Evolutionary conservation across 1,140 invertebrate genomes (phyloP).

Genomic region (Caenorhabditis latens): DNA sequence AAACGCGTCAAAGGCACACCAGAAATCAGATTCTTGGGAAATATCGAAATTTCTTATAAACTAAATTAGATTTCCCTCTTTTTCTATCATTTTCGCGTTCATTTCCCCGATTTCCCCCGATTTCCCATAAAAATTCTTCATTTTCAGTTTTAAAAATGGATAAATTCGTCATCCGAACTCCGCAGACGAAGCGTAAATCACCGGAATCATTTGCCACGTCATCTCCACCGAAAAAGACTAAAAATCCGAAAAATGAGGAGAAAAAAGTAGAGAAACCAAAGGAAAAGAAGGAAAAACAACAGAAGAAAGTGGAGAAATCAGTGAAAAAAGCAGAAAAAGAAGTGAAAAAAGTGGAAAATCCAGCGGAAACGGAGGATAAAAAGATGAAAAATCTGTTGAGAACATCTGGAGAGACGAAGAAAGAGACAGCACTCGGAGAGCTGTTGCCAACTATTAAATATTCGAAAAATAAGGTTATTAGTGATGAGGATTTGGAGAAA

Average conservation of each 20-base stretch:
- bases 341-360: background rate
- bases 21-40: no score
- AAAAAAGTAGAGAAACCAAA: background rate
- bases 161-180: no score
- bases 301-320: background rate
- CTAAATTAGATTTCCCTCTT: no score
- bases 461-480: background rate
- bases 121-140: no score
- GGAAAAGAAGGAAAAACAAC: background rate
- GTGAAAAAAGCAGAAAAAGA: background rate
- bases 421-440: background rate
- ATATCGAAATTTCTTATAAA: no score
- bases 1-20: no score
- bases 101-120: background rate
- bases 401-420: background rate
- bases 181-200: no score
- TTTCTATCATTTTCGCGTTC: no score
- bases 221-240: background rate
- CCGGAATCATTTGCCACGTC: no score
- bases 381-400: background rate
- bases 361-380: background rate
- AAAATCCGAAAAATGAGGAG: background rate
- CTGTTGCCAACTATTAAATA: background rate
- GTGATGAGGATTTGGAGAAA: slow-evolving; percentile 9
- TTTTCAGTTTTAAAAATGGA: no score